phyloP scores from a whole-genome alignment of 1,140 invertebrate genomes.

The Samia ricini region DNA sequence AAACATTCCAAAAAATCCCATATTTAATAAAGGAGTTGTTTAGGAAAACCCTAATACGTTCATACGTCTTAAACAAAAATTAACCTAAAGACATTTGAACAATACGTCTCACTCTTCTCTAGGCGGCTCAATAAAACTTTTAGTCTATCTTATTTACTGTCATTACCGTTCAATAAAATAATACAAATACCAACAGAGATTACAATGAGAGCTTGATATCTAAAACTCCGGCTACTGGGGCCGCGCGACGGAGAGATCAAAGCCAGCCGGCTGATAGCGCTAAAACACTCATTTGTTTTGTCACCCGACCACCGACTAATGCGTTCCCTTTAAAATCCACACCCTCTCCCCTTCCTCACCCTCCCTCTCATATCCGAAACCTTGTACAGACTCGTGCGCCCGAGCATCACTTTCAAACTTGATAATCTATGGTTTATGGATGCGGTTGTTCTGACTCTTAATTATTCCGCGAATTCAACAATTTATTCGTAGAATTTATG shows the following conservation, averaged over 20 bases:
- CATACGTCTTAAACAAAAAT: too few relatives aligned
- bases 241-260: slow-evolving; percentile 48
- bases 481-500: too few relatives aligned
- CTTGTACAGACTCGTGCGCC: background rate
- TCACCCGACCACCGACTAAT: slow-evolving; percentile 51
- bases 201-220: slow-evolving; percentile 13
- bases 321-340: background rate
- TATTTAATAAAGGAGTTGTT: too few relatives aligned
- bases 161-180: slow-evolving; percentile 11
- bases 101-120: too few relatives aligned
- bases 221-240: slow-evolving; percentile 38
- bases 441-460: background rate
- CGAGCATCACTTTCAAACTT: background rate
- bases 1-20: too few relatives aligned
- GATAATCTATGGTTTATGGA: background rate
- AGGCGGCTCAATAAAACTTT: too few relatives aligned
- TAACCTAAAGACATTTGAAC: too few relatives aligned
- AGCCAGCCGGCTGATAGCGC: slow-evolving; percentile 51
- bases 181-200: slow-evolving; percentile 14
- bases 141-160: background rate
- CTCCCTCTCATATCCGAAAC: background rate
- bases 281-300: slow-evolving; percentile 76
- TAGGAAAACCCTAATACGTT: too few relatives aligned
- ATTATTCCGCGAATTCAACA: background rate
- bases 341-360: background rate